phyloP scores from a whole-genome alignment of 2,888 invertebrate genomes.

The Criorhina ranunculi region DNA sequence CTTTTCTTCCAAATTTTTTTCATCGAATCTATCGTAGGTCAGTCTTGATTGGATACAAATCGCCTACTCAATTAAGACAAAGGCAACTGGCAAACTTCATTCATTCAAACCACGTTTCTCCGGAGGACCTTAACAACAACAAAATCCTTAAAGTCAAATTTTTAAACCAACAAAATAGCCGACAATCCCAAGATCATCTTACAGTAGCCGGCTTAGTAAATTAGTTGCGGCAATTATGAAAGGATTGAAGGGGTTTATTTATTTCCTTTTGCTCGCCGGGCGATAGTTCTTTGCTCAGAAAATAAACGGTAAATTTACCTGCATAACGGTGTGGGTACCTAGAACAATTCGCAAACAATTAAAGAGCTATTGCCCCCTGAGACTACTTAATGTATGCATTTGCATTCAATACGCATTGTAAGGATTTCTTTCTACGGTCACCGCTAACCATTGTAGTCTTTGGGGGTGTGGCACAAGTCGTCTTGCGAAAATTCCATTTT shows the following conservation, averaged over 20 bases:
- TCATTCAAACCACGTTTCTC: constrained; percentile 8
- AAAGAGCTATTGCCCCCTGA: constrained; percentile 65
- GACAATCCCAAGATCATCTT: constrained; percentile 60
- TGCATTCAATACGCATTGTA: constrained; percentile 45
- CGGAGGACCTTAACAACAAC: constrained; percentile 27
- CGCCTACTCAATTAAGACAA: no score
- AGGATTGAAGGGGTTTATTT: constrained; percentile 54
- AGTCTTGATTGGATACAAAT: no score
- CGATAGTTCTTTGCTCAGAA: neutral
- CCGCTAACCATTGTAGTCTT: constrained; percentile 44
- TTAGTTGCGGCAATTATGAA: constrained; percentile 75
- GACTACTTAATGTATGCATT: constrained; percentile 61
- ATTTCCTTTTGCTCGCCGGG: neutral
- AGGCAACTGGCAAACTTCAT: neutral
- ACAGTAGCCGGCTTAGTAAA: constrained; percentile 67
- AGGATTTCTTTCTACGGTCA: constrained; percentile 34
- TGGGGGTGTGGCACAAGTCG: constrained; percentile 63
- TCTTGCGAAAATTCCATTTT: constrained; percentile 44
- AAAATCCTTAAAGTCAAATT: constrained; percentile 50
- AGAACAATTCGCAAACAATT: constrained; percentile 71
- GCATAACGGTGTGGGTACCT: constrained; percentile 39
- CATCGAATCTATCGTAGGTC: no score
- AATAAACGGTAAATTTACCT: constrained; percentile 59
- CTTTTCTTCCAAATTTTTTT: no score
- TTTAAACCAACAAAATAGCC: constrained; percentile 44